Conservation (phyloP, 35 echinoderm and acorn worm genomes). For the Strongylocentrotus purpuratus region DNA sequence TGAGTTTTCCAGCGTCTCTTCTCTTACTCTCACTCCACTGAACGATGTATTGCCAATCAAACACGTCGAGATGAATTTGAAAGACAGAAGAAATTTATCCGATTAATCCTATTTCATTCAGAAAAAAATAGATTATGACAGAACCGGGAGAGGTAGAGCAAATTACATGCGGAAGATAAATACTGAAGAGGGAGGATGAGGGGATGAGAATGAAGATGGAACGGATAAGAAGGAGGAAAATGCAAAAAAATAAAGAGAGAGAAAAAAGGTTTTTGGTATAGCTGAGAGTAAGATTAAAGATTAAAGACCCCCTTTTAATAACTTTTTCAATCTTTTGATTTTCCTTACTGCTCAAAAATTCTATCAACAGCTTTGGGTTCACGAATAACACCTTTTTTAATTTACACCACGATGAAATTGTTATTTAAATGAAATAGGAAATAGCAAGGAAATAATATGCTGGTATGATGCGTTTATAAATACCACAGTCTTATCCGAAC, state of each 20-base stretch:
- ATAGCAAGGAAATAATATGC: neutral
- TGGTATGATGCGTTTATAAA: neutral
- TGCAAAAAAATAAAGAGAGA: neutral
- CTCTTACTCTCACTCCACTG: conserved; percentile 29
- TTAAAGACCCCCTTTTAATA: neutral
- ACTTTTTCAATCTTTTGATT: neutral
- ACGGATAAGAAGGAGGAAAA: no score
- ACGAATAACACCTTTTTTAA: neutral
- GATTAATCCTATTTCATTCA: neutral
- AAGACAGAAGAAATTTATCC: neutral
- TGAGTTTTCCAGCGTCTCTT: neutral
- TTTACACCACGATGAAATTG: neutral
- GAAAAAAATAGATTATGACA: neutral
- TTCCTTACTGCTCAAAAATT: neutral
- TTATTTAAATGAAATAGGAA: neutral
- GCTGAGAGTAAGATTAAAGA: no score
- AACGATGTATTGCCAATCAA: conserved; percentile 17
- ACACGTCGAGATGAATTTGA: neutral
- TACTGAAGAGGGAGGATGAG: neutral
- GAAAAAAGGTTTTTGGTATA: neutral
- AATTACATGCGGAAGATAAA: no score
- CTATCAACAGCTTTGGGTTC: no score
- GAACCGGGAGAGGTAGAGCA: neutral
- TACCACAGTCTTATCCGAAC: neutral
- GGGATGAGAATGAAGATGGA: neutral